Conservation (phyloP, 2,888 invertebrate genomes). For the Yponomeuta malinellus region DNA sequence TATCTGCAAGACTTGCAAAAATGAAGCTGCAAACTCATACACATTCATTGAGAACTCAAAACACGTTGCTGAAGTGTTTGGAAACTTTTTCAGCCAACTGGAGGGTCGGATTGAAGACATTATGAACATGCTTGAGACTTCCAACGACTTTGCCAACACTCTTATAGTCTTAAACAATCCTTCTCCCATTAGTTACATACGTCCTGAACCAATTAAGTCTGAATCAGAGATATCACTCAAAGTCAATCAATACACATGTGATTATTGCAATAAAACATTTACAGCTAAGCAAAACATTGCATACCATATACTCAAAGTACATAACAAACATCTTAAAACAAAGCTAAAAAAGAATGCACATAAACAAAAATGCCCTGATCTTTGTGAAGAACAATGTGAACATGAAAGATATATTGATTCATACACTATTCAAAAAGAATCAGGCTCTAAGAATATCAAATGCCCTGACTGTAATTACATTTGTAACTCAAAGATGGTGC, state of each 20-base stretch:
- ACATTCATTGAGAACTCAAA: conserved; percentile 3
- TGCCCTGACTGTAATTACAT: conserved; percentile 11
- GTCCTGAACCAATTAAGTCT: neutral
- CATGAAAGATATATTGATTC: neutral
- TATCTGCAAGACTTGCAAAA: conserved; percentile 5
- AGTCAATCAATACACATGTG: conserved; percentile 4
- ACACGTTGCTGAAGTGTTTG: neutral
- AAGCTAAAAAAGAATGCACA: neutral
- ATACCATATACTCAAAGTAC: neutral
- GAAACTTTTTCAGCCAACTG: neutral
- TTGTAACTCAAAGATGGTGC: neutral
- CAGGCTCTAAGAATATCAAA: neutral
- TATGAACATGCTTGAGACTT: conserved; percentile 7
- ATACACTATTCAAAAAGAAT: conserved; percentile 3
- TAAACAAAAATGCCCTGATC: conserved; percentile 4
- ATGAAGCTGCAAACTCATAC: neutral
- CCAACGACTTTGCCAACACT: conserved; percentile 3
- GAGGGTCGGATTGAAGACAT: neutral
- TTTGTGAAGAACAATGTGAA: neutral
- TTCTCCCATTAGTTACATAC: neutral
- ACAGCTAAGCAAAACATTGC: neutral
- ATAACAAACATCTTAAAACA: neutral
- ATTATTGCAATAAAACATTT: conserved; percentile 13
- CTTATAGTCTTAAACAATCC: conserved; percentile 2
- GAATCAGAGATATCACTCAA: neutral